Base-by-base conservation (phyloP, 2,888 invertebrate species). In the Rhagonycha fulva region DNA sequence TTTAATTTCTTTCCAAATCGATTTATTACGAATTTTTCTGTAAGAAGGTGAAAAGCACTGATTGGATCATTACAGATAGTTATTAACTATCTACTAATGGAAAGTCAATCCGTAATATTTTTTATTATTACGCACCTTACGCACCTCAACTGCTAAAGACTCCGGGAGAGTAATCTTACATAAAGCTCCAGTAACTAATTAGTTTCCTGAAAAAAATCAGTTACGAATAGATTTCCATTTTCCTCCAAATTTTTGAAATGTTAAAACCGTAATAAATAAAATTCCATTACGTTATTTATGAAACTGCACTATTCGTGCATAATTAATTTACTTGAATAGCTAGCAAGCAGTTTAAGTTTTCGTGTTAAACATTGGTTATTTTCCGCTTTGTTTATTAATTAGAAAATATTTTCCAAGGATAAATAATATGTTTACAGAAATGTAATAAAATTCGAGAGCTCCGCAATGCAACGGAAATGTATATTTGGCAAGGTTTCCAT, bases 401-500 rank as follows among this genome's bases (percentile, higher is more conserved):
- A 47, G 47, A 7, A 47, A 47, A 47, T 47, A 47, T 47, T 47
- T 47, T 47, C n/a, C 47, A n/a, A 47, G 47, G 47, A 47, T 47
- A 47, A 47, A 47, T 47, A 47, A 47, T 47, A 47, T n/a, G n/a
- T 47, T 47, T 47, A 47, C 47, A 47, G 47, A 66, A 66, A 26
- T 19, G 26, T 66, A 66, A 66, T 66, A 66, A 66, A 66, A 66
- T 66, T 26, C n/a, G 12, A 24, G n/a, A 66, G 63, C 24, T 66
- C 63, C 26, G 63, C 63, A 66, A 24, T 66, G 19, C 63, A 66
- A 66, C 63, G 63, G 63, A 66, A 66, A 66, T 66, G 63, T 66
- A 66, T 26, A 71, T 77, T 79, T 79, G 79, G 76, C 79, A 79
- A 30, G 61, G 73, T 74, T 76, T 71, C 70, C 62, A 63, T 68